Base-by-base conservation (phyloP, 2,888 invertebrate genomes). In the Trissoscelio sp. region DNA sequence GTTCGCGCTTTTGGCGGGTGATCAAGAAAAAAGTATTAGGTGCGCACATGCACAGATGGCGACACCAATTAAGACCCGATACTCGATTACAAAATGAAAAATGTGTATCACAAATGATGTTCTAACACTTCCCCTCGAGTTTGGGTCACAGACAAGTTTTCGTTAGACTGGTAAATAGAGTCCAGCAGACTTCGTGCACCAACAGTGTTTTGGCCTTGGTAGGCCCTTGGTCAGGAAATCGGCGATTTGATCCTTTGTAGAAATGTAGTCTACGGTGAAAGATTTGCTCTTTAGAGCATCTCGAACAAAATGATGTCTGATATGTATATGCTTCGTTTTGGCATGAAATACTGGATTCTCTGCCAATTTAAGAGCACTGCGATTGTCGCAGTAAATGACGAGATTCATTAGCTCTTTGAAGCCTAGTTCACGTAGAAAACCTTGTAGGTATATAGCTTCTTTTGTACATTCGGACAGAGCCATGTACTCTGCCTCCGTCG, bases 401-500 rank as follows among this genome's bases (percentile, higher is more conserved):
- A 55, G 14, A 2, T 55, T 18, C 0, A 18, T 9, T 16, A 55
- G 11, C 11, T 46, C 24, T 2, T 31, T 28, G 44, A 70, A 70
- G 14, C 73, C 77, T 2, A 84, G 24, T 48, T 84, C 83, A 2
- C 12, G 20, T 2, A 83, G 37, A 16, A 81, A 72, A 3, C 60
- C 7, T 31, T 48, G 39, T 12, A 81, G 14, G 18, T 81, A 66
- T 1, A 73, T 51, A 7, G 75, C 51, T 57, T 81, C 77, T 22
- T 77, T 83, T 0, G 73, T 44, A 0, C 77, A 66, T 14, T 81
- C 83, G 5, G 81, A 39, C 7, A 77, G 20, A 3, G 79, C 82
- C 80, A 79, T 75, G 39, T 81, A 81, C 16, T 79, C 82, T 0
- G 28, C n/a, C n/a, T n/a, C n/a, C n/a, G n/a, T n/a, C n/a, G n/a